Conservation (phyloP, 2,797 vertebrate species). For the Xiphophorus birchmanni region DNA sequence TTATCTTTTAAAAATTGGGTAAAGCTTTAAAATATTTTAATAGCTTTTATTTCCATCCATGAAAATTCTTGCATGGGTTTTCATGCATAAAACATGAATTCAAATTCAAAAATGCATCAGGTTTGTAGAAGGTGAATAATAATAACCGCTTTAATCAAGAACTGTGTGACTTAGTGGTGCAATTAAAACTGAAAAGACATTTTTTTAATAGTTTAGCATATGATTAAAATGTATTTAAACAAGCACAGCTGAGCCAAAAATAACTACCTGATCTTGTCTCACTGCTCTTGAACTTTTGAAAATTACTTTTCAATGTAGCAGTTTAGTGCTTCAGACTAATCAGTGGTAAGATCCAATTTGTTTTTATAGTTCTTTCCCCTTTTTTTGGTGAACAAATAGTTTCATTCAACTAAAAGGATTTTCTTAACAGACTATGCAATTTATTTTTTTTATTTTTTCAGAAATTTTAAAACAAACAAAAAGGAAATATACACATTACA, state of each 20-base stretch:
- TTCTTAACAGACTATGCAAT: background rate
- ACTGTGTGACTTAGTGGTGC: background rate
- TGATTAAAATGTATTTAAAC: background rate
- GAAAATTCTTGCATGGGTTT: background rate
- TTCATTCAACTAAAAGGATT: background rate
- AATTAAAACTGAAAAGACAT: background rate
- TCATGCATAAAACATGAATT: background rate
- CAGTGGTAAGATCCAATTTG: no score
- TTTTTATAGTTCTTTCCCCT: background rate
- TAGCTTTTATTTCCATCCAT: background rate
- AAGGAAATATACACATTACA: conserved; percentile 19
- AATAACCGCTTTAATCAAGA: background rate
- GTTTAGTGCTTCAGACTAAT: background rate
- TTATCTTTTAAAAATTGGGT: background rate
- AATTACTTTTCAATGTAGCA: background rate
- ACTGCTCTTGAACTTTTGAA: background rate
- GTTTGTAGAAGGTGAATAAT: background rate
- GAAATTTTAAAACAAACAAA: background rate
- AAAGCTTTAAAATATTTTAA: background rate
- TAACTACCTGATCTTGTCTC: background rate
- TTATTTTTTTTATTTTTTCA: background rate
- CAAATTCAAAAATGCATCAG: background rate
- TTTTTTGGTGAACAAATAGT: background rate
- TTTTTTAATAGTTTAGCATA: background rate
- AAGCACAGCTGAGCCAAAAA: background rate